phyloP scores from a whole-genome alignment of 2,113 vertebrate genomes.

The Oncorhynchus kisutch region DNA sequence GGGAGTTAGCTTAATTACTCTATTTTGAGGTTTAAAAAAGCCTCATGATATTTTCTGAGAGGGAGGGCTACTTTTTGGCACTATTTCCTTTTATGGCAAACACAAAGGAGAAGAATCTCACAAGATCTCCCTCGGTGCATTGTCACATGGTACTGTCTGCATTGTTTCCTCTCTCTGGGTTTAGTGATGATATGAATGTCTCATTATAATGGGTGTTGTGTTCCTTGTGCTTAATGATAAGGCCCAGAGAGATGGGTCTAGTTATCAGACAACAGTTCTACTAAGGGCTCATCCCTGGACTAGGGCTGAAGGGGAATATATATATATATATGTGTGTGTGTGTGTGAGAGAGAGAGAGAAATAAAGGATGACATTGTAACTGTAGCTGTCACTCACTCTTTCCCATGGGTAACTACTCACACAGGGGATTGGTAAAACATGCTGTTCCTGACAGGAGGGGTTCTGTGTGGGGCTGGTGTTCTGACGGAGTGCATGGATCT shows the following conservation, averaged over 20 bases:
- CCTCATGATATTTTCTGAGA: background rate
- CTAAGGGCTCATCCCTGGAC: background rate
- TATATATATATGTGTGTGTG: no score
- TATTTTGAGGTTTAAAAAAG: slow-evolving; percentile 16
- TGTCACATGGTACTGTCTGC: background rate
- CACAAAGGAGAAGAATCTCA: slow-evolving; percentile 33
- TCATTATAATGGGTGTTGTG: no score
- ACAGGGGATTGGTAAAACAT: slow-evolving; percentile 30
- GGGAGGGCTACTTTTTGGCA: slow-evolving; percentile 56
- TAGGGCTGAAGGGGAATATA: background rate
- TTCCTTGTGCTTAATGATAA: background rate
- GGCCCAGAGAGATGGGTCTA: background rate
- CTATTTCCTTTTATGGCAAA: slow-evolving; percentile 47
- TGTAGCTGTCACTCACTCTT: slow-evolving; percentile 25
- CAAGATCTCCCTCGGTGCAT: slow-evolving; percentile 10
- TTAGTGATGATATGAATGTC: no score
- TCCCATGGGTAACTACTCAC: slow-evolving; percentile 30
- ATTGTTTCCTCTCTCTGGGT: no score
- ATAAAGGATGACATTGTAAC: background rate
- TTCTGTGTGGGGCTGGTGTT: background rate
- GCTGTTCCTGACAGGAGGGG: background rate
- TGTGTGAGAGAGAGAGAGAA: background rate
- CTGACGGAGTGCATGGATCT: background rate
- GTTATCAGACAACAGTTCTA: background rate
- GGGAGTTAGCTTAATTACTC: slow-evolving; percentile 4